Conservation (phyloP, 2,113 vertebrate species). For the Sardina pilchardus region DNA sequence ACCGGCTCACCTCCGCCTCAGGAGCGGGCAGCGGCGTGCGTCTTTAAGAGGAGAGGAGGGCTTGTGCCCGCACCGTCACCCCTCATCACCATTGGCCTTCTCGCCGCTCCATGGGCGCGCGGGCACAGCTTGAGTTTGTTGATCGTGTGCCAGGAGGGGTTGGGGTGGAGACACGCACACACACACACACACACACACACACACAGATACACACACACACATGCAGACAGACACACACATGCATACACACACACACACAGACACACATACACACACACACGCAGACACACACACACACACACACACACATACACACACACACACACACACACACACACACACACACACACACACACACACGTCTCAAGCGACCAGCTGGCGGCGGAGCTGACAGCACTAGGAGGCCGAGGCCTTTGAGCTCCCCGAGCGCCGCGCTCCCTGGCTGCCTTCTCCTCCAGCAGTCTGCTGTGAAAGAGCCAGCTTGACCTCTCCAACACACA, state of each 20-base stretch:
- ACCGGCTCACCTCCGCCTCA: background rate
- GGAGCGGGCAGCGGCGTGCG: background rate
- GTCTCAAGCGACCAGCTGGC: constrained; percentile 15
- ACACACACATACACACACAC: background rate
- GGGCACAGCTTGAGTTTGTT: background rate
- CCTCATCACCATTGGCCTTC: background rate
- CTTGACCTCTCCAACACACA: constrained; percentile 40
- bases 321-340: background rate
- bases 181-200: background rate
- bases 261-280: background rate
- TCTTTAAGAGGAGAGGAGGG: background rate
- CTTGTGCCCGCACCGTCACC: background rate
- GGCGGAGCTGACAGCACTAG: constrained; percentile 20
- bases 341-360: constrained; percentile 5
- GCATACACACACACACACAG: background rate
- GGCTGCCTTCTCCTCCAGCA: background rate
- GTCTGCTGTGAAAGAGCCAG: constrained; percentile 2
- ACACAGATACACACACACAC: background rate
- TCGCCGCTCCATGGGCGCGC: background rate
- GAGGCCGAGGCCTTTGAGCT: background rate
- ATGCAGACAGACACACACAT: background rate
- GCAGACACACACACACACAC: background rate
- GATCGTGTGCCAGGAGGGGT: background rate
- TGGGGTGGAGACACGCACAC: background rate
- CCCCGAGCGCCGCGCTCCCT: background rate